Conservation (phyloP, 2,113 vertebrate genomes). For the Stigmatopora argus region DNA sequence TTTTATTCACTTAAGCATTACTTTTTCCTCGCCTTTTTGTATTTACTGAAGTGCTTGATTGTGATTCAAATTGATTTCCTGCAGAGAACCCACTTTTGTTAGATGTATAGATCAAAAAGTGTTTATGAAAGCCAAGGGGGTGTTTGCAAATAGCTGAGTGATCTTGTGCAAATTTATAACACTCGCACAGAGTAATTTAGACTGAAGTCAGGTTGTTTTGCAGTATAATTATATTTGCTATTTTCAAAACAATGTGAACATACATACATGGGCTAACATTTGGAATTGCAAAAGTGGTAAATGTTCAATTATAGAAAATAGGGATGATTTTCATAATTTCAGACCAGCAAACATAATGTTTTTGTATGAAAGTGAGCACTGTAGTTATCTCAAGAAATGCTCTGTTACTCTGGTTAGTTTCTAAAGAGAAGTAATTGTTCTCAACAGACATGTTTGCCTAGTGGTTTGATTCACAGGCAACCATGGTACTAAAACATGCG, state of each 20-base stretch:
- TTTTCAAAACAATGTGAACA: not conserved
- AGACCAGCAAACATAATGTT: no score
- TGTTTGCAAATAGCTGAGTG: not conserved
- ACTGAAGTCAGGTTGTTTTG: not conserved
- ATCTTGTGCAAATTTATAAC: not conserved
- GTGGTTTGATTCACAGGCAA: no score
- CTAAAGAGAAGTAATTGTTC: no score
- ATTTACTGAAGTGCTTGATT: conserved; percentile 52
- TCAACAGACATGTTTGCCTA: no score
- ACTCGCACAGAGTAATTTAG: not conserved
- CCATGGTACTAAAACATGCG: no score
- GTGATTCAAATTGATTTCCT: conserved; percentile 49
- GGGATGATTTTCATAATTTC: no score
- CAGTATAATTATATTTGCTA: not conserved
- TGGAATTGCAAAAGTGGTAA: not conserved
- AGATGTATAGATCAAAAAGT: conserved; percentile 60
- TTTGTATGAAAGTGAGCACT: no score
- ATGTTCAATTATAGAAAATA: no score
- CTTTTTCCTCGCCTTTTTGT: conserved; percentile 14
- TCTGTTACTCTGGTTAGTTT: no score
- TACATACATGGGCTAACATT: not conserved
- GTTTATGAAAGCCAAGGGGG: conserved; percentile 47
- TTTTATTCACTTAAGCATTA: conserved; percentile 4
- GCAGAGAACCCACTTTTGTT: conserved; percentile 43
- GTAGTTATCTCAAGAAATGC: no score